A percentile compares a stretch with the other conserved stretches of the same genome.
Evolutionary conservation across 2,888 invertebrate species (phyloP).

Genomic region (Tubulanus polymorphus): DNA sequence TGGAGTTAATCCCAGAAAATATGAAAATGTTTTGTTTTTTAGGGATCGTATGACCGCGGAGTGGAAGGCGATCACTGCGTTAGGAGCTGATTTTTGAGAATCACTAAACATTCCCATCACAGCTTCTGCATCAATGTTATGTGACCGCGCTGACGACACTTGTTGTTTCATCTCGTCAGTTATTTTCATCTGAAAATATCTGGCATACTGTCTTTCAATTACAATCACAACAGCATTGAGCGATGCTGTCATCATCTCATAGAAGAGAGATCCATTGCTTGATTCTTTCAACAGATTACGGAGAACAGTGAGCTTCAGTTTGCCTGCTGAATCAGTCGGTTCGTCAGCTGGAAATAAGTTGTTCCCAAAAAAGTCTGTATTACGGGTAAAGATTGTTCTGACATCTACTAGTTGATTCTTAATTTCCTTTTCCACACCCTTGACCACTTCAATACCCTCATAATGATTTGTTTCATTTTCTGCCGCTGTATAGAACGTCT

Average conservation of each 20-base stretch:
- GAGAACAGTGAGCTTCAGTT: too few relatives aligned
- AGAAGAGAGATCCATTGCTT: too few relatives aligned
- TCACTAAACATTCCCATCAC: slow-evolving; percentile 1
- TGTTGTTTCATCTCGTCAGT: slow-evolving; percentile 8
- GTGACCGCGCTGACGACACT: slow-evolving; percentile 1
- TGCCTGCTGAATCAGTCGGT: too few relatives aligned
- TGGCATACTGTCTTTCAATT: slow-evolving; percentile 9
- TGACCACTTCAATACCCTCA: background rate
- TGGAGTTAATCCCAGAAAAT: background rate
- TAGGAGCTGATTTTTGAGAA: background rate
- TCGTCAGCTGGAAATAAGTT: too few relatives aligned
- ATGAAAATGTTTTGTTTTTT: background rate
- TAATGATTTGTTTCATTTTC: background rate
- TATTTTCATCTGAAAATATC: slow-evolving; percentile 4
- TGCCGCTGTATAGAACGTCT: background rate
- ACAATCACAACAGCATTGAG: background rate
- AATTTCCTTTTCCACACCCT: background rate
- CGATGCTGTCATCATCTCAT: background rate
- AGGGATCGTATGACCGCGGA: background rate
- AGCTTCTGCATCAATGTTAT: slow-evolving; percentile 1
- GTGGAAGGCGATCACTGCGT: background rate
- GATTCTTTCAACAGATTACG: too few relatives aligned
- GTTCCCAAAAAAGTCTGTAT: too few relatives aligned
- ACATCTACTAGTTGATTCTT: background rate
- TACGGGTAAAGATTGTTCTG: background rate